Evolutionary conservation across 1,140 invertebrate genomes (phyloP), one percentile per base, ranked within the genome.

Genomic region (Diabrotica virgifera): DNA sequence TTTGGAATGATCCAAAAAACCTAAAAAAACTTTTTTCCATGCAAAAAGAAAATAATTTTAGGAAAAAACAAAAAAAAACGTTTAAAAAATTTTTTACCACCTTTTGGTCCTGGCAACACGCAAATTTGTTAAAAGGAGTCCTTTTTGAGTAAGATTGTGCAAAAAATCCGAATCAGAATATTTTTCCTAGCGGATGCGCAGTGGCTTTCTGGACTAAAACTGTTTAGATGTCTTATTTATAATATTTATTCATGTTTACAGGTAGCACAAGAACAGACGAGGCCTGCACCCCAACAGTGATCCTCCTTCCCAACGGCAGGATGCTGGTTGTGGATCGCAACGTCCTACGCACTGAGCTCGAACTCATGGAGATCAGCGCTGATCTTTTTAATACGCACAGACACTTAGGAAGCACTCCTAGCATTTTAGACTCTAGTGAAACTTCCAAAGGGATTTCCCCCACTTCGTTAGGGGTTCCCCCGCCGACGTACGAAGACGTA

Each of bases 271-370:
- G 62, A 62, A 65, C 66, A 66, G 69, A 68, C 50, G 65, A 68
- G 50, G 65, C 71, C 55, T 53, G 78, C 12, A 82, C 83, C 7
- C 84, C 84, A 7, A 84, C 83, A 59, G 83, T 85, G 61, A 84
- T 85, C 55, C 77, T 85, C 5, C 70, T 85, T n/a, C 84, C 84
- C 0, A 83, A 84, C 64, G 84, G 84, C 2, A 77, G 84, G 59
- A 85, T 85, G 83, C 74, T 85, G n/a, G 82, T 85, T 9, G 82
- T 85, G 5, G 84, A 85, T 61, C 77, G 82, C 37, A 78, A 76
- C 0, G 80, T 84, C 56, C 82, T 85, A 58, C 71, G 70, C 61
- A 70, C 74, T 68, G 83, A 82, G 13, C 72, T 84, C 40, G 83
- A 84, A 67, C 73, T 84, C 10, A 79, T 84, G 61, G 83, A 84